Evolutionary conservation across 1,140 invertebrate genomes (phyloP).

Genomic region (Chironomus striatipennis): DNA sequence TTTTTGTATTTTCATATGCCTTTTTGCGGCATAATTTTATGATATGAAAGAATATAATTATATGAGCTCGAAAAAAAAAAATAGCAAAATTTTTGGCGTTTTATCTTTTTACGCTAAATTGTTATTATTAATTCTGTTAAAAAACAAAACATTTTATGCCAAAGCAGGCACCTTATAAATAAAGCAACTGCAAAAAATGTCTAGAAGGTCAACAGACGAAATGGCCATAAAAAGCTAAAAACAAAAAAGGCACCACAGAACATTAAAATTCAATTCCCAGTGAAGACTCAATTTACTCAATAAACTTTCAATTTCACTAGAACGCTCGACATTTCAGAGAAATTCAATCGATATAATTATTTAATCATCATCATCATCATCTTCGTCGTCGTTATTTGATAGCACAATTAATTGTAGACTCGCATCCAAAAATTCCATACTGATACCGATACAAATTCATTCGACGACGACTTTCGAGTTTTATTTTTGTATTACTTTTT

Average conservation of each 20-base stretch:
- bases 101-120: constrained; percentile 9
- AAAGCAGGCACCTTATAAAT: background rate
- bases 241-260: background rate
- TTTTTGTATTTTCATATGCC: background rate
- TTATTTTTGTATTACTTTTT: background rate
- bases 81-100: background rate
- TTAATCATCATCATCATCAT: background rate
- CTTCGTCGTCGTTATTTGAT: too few species aligned
- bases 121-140: constrained; percentile 19
- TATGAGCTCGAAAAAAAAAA: background rate
- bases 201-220: constrained; percentile 18
- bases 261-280: constrained; percentile 23
- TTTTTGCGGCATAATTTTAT: background rate
- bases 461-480: background rate
- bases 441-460: background rate
- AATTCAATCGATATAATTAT: constrained; percentile 11
- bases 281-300: constrained; percentile 7
- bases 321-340: constrained; percentile 20
- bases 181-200: background rate
- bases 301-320: constrained; percentile 18
- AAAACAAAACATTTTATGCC: background rate
- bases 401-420: too few species aligned
- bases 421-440: too few species aligned
- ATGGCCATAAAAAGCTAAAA: background rate
- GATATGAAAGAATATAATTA: background rate